Percentiles rank a stretch among this genome's conserved stretches.
phyloP scores from a whole-genome alignment of 2,888 invertebrate genomes.

The Nowickia ferox region DNA sequence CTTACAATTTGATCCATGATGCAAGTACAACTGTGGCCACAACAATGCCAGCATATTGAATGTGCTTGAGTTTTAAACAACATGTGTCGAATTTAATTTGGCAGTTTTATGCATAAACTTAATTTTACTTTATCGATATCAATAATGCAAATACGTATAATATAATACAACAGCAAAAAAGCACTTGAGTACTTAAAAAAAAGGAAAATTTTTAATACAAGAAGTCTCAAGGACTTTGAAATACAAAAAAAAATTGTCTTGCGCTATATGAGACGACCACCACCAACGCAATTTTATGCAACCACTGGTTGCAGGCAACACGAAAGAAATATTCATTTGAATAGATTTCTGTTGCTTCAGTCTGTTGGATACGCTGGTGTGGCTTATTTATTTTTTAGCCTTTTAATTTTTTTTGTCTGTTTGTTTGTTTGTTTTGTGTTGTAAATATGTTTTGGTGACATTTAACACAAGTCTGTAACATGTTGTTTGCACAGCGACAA shows the following conservation, averaged over 20 bases:
- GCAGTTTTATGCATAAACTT: conserved; percentile 71
- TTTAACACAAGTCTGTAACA: conserved; percentile 69
- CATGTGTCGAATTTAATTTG: conserved; percentile 72
- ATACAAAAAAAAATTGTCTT: conserved; percentile 2
- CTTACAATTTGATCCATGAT: conserved; percentile 63
- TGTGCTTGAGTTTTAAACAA: conserved; percentile 59
- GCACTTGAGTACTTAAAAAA: conserved; percentile 26
- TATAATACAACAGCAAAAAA: background rate
- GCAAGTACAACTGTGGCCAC: conserved; percentile 28
- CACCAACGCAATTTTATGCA: conserved; percentile 70
- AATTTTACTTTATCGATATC: conserved; percentile 70
- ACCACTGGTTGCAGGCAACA: conserved; percentile 27
- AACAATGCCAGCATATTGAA: conserved; percentile 29
- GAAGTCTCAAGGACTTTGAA: conserved; percentile 68
- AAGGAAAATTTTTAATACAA: conserved; percentile 52
- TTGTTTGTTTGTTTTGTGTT: conserved; percentile 50
- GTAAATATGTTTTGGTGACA: conserved; percentile 71
- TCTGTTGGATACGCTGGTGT: background rate
- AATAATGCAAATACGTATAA: conserved; percentile 42
- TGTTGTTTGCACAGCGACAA: conserved; percentile 64
- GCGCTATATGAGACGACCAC: conserved; percentile 69
- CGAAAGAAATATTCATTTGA: conserved; percentile 31
- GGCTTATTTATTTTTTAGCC: conserved; percentile 31
- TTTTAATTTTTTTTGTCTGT: conserved; percentile 25
- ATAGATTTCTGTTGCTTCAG: conserved; percentile 51